phyloP scores from a whole-genome alignment of 2,888 invertebrate species.

The Parochlus steinenii region DNA sequence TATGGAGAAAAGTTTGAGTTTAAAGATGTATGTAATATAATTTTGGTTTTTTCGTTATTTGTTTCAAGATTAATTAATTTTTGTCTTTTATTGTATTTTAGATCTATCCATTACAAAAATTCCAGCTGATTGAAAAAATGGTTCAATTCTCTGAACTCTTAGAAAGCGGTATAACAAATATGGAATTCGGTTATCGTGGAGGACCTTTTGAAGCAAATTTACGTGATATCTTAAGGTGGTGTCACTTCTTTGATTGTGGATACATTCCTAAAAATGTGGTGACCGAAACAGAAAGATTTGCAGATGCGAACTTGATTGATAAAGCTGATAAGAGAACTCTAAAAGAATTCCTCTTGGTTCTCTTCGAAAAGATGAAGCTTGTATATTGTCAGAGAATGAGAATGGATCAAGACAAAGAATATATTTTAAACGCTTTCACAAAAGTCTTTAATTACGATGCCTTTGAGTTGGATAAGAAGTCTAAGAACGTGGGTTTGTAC shows the following conservation, averaged over 20 bases:
- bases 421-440: slow-evolving; percentile 39
- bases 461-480: slow-evolving; percentile 24
- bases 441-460: slow-evolving; percentile 32
- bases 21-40: too few species aligned
- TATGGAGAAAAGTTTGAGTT: slow-evolving; percentile 20
- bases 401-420: slow-evolving; percentile 54
- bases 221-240: slow-evolving; percentile 88
- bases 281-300: slow-evolving; percentile 9
- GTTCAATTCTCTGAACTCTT: slow-evolving; percentile 61
- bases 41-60: too few species aligned
- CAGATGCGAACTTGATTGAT: slow-evolving; percentile 1
- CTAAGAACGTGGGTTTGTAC: slow-evolving; percentile 38
- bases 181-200: slow-evolving; percentile 64
- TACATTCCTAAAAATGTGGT: not conserved
- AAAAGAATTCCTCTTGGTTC: slow-evolving; percentile 18
- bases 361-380: slow-evolving; percentile 42
- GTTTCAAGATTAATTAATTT: too few species aligned
- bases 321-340: slow-evolving; percentile 16
- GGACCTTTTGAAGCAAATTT: slow-evolving; percentile 96
- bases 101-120: slow-evolving; percentile 44
- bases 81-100: slow-evolving; percentile 49
- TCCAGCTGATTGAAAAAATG: slow-evolving; percentile 47
- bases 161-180: slow-evolving; percentile 41
- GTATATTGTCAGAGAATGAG: slow-evolving; percentile 82
- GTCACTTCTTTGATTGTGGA: slow-evolving; percentile 47